Percentiles rank a stretch among this genome's conserved stretches.
Conservation (phyloP, 2,888 invertebrate species). For the Lepidochitona cinerea region DNA sequence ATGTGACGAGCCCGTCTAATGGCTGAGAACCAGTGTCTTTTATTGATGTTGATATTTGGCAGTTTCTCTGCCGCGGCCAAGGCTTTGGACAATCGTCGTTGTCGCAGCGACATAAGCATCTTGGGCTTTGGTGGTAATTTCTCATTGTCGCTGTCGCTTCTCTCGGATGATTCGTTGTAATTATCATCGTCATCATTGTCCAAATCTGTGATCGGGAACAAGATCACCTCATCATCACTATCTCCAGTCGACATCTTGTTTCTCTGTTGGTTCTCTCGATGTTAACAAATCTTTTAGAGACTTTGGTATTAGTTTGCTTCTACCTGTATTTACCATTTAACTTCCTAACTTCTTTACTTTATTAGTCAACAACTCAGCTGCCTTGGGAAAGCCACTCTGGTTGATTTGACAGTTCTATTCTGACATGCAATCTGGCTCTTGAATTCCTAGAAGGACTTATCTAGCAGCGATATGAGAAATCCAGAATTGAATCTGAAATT, state of each 20-base stretch:
- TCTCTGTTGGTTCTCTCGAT: background rate
- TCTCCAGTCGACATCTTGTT: slow-evolving; percentile 19
- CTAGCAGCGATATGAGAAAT: slow-evolving; percentile 4
- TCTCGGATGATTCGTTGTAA: slow-evolving; percentile 9
- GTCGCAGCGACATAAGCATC: slow-evolving; percentile 53
- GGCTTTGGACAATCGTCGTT: slow-evolving; percentile 50
- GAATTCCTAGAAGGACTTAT: too few species aligned
- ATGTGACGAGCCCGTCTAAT: slow-evolving; percentile 55
- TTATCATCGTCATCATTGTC: slow-evolving; percentile 23
- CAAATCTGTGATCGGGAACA: slow-evolving; percentile 54
- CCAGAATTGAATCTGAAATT: background rate
- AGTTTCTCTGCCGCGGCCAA: slow-evolving; percentile 21
- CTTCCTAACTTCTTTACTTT: background rate
- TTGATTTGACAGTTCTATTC: background rate
- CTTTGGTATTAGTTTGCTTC: too few species aligned
- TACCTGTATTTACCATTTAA: too few species aligned
- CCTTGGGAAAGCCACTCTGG: background rate
- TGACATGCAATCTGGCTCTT: too few species aligned
- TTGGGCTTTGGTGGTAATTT: slow-evolving; percentile 30
- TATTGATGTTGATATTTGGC: background rate
- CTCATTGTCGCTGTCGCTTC: slow-evolving; percentile 21
- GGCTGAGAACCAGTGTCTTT: slow-evolving; percentile 56
- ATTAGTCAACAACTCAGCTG: background rate
- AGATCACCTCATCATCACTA: slow-evolving; percentile 47
- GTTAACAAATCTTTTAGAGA: background rate